Conservation (phyloP, 2,113 vertebrate species). For the Erpornis zantholeuca region DNA sequence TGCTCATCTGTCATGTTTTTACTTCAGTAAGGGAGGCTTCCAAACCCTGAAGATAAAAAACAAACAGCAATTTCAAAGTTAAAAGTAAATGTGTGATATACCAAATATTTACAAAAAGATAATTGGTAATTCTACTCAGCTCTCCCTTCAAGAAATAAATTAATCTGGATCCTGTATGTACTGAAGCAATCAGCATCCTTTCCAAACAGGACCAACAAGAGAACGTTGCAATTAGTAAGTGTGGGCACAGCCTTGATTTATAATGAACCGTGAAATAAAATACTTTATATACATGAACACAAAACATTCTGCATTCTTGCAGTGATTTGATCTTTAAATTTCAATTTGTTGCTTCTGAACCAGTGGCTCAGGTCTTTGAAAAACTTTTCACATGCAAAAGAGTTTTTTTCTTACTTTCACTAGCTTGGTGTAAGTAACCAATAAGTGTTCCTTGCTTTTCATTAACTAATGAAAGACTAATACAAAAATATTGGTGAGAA, state of each 20-base stretch:
- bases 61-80: not conserved
- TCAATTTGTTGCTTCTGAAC: not conserved
- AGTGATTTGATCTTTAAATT: not conserved
- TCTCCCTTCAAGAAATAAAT: not conserved
- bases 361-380: not conserved
- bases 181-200: not conserved
- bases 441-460: not conserved
- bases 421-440: not conserved
- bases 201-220: not conserved
- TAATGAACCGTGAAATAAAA: not conserved
- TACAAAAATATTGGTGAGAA: not conserved
- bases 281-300: not conserved
- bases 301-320: not conserved
- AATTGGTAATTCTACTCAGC: not conserved
- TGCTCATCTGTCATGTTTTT: not conserved
- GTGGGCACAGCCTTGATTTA: not conserved
- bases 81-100: not conserved
- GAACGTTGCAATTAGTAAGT: not conserved
- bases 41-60: not conserved
- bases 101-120: not conserved
- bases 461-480: not conserved
- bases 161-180: not conserved
- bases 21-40: not conserved
- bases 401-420: not conserved
- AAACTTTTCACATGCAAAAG: not conserved